These are phyloP conservation scores for Melieria picta DNA, from an alignment of 2,888 invertebrate genomes.

Conservation along the genomic window DNA sequence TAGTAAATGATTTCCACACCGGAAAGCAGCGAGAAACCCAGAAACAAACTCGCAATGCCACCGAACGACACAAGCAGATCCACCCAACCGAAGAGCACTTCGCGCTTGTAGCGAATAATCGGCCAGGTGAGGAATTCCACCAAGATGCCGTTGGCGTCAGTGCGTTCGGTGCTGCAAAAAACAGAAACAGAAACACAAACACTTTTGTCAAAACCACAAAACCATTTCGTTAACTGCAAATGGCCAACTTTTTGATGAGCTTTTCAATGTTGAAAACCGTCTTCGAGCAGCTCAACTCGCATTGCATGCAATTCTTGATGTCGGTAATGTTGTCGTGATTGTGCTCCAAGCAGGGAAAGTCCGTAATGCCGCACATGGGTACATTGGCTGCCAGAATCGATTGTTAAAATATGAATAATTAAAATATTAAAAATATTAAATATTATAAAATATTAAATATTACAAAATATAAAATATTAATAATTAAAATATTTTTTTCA, in stretches of 20 bases:
- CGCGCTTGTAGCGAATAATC: constrained; percentile 77
- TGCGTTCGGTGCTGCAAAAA: constrained; percentile 46
- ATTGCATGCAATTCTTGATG: constrained; percentile 71
- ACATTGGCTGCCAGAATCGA: constrained; percentile 47
- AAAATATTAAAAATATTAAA: not conserved
- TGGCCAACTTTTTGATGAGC: constrained; percentile 71
- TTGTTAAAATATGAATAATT: not conserved
- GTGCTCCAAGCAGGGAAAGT: constrained; percentile 71
- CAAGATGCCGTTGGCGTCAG: constrained; percentile 54
- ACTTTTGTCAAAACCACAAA: not conserved
- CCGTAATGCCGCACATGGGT: constrained; percentile 70
- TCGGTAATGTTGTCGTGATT: constrained; percentile 70
- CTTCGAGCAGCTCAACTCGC: constrained; percentile 79
- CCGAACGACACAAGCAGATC: constrained; percentile 75
- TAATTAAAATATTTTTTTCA: too few relatives aligned
- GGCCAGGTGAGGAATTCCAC: constrained; percentile 78
- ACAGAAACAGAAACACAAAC: not conserved
- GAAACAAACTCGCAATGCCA: constrained; percentile 69
- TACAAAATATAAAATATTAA: not conserved
- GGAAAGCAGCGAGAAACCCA: constrained; percentile 79
- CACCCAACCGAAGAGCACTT: constrained; percentile 86
- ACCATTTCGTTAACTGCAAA: not conserved
- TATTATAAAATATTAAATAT: not conserved
- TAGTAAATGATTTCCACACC: constrained; percentile 82
- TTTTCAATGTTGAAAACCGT: constrained; percentile 81